Evolutionary conservation across 2,797 vertebrate genomes (phyloP).

Genomic region (Arrhamphus sclerolepis): DNA sequence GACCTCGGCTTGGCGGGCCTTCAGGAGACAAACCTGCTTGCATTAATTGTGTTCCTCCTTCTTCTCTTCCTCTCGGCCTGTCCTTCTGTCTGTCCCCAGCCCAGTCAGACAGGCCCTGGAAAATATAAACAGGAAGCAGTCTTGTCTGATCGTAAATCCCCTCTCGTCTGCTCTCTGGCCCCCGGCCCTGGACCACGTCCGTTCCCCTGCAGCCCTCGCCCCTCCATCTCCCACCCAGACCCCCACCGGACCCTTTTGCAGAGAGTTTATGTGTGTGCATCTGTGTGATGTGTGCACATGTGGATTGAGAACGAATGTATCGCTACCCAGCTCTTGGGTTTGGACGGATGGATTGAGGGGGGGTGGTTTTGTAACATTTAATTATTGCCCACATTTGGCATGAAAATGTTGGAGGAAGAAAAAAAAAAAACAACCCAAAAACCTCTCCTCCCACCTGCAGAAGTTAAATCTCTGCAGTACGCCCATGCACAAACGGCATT

Average conservation of each 20-base stretch:
- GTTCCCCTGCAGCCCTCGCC: slow-evolving; percentile 52
- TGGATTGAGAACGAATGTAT: slow-evolving; percentile 27
- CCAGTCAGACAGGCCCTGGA: slow-evolving; percentile 50
- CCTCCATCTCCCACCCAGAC: slow-evolving; percentile 33
- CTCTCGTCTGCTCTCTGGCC: slow-evolving; percentile 65
- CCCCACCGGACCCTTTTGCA: slow-evolving; percentile 15
- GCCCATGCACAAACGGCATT: too few relatives aligned
- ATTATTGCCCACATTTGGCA: too few relatives aligned
- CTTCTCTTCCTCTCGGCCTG: slow-evolving; percentile 13
- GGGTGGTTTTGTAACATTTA: too few relatives aligned
- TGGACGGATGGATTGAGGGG: too few relatives aligned
- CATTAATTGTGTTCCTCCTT: slow-evolving; percentile 40
- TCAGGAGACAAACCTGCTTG: slow-evolving; percentile 31
- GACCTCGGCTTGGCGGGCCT: slow-evolving; percentile 32
- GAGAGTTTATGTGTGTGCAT: slow-evolving; percentile 16
- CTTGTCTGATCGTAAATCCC: slow-evolving; percentile 82
- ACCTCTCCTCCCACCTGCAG: too few relatives aligned
- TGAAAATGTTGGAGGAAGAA: too few relatives aligned
- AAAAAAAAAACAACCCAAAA: too few relatives aligned
- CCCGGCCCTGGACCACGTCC: slow-evolving; percentile 60
- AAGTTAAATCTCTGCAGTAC: too few relatives aligned
- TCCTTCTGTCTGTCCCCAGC: slow-evolving; percentile 27
- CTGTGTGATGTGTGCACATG: slow-evolving; percentile 32
- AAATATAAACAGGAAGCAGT: slow-evolving; percentile 84
- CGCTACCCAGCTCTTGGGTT: slow-evolving; percentile 23